Base-by-base conservation (phyloP, 2,888 invertebrate genomes). In the Temnothorax rugatulus region DNA sequence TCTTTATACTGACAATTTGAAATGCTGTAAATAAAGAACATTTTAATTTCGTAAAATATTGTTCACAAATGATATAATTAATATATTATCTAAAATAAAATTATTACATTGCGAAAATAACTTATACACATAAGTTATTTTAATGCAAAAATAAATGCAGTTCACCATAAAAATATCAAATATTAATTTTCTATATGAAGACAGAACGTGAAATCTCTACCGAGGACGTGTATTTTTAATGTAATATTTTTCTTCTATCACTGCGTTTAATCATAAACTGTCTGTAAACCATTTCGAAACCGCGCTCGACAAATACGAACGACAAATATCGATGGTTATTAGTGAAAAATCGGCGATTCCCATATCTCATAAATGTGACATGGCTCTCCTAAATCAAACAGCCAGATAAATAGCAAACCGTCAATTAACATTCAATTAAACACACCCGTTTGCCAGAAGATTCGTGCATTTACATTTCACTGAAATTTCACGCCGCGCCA, bases 351-450 rank as follows among this genome's bases (percentile, higher is more conserved):
- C 54, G 25, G 2, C 34, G 54, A 54, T 77, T 29, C 61, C 38
- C 25, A 52, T 18, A 77, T 54, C 54, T 66, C 41, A 41, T 21
- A 54, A 77, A 77, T 54, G 15, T 29, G 29, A 77, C 44, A 66
- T n/a, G 54, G 29, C 18, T 18, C 11, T 5, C 29, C 54, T 44
- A 77, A 77, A 77, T 68, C 77, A 68, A 57, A 66, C 44, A 54
- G 54, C 5, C 15, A 9, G 29, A 29, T n/a, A 66, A 66, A 77
- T n/a, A 66, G 66, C 44, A 7, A 68, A 44, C 11, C 44, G 66
- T 52, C 54, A 57, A 54, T 77, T 77, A 66, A 77, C 54, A 57
- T 68, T 57, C 54, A 66, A 77, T 77, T 77, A 77, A 77, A 77
- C 15, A 66, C 66, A n/a, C n/a, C 29, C 54, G 25, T 38, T 41